Conservation (phyloP, 2,888 invertebrate species). For the Auanema sp. region DNA sequence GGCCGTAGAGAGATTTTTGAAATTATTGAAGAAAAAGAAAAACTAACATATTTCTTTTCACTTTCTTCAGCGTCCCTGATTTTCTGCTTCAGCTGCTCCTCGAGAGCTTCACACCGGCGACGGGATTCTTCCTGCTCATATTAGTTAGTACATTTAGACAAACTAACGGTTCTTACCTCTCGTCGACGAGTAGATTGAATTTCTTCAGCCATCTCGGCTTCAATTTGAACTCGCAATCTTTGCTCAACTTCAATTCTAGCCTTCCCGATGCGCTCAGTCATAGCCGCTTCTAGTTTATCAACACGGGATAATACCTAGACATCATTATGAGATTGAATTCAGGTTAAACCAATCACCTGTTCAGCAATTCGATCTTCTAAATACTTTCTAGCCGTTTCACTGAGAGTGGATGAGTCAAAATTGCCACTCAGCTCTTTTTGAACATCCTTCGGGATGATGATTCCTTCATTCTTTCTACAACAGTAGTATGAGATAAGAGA, state of each 20-base stretch:
- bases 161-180: conserved; percentile 54
- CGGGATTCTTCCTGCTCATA: conserved; percentile 57
- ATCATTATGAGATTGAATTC: not conserved
- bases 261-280: conserved; percentile 40
- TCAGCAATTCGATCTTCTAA: conserved; percentile 52
- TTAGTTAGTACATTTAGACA: no score
- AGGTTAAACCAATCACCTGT: conserved; percentile 30
- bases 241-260: conserved; percentile 51
- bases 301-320: conserved; percentile 39
- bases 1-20: not conserved
- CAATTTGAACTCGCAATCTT: conserved; percentile 55
- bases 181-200: conserved; percentile 65
- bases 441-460: conserved; percentile 21
- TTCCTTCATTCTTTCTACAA: not conserved
- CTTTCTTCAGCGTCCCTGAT: conserved; percentile 50
- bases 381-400: conserved; percentile 47
- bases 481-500: no score
- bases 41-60: conserved; percentile 55
- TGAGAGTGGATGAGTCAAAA: conserved; percentile 44
- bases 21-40: not conserved
- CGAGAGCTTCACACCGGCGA: conserved; percentile 47
- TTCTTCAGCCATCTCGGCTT: conserved; percentile 56
- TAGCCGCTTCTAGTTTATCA: conserved; percentile 37
- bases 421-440: conserved; percentile 21
- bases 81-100: conserved; percentile 46